Base-by-base conservation (phyloP, 2,888 invertebrate species). In the Anthrax anthrax region DNA sequence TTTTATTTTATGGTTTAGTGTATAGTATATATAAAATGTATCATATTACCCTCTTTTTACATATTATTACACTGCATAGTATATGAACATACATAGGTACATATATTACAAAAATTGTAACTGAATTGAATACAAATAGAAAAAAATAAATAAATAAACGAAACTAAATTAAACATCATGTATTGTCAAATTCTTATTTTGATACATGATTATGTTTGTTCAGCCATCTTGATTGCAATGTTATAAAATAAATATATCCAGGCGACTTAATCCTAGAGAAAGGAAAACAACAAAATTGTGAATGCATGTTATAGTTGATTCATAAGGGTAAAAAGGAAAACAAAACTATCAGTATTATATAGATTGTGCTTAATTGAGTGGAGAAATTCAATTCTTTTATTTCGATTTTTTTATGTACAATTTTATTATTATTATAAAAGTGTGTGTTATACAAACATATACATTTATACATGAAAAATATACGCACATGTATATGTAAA, bases 181-280 rank as follows among this genome's bases (percentile, higher is more conserved):
- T 12, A 32, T 32, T 12, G 29, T 12, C 29, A 32, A 27, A 12
- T 32, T 12, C 12, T 9, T 34, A 40, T 36, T 41, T 45, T 50
- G 50, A 46, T 54, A 55, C 56, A 59, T 62, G 63, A 65, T 64
- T 66, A 61, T 66, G 63, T 67, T 66, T 67, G 65, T 60, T 65
- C 65, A 66, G 66, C 66, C 66, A 66, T 66, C 62, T 67, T 67
- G 67, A 66, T 66, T 67, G 64, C 65, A 63, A 67, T 65, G 64
- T 64, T 64, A 66, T 66, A 65, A 66, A 66, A 67, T 66, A 66
- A 66, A 66, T 66, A 51, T 51, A 47, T 46, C 37, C 43, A 39
- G 19, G 39, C 39, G 18, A 6, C 6, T 18, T 18, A 8, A 13
- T 18, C 8, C 4, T n/a, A n/a, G n/a, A n/a, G n/a, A 27, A 27